These are phyloP conservation scores for Melanotaenia duboulayi DNA, from an alignment of 2,113 vertebrate genomes.

Conservation along the genomic window DNA sequence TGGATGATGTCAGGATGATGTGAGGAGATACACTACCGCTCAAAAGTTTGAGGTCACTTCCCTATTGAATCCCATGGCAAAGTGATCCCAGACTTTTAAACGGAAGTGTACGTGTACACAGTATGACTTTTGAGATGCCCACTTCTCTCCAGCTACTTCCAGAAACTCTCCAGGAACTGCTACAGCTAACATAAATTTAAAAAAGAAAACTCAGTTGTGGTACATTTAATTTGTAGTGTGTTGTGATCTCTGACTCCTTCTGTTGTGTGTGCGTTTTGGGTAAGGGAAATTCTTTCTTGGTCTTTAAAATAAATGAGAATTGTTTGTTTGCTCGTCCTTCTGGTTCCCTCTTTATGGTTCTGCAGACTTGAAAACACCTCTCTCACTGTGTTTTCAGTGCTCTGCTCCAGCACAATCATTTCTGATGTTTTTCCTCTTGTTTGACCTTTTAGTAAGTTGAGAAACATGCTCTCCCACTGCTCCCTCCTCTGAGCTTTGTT, in stretches of 20 bases:
- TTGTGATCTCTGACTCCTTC: conserved; percentile 38
- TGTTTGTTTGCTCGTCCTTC: conserved; percentile 16
- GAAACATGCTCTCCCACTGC: conserved; percentile 39
- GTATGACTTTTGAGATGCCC: not conserved
- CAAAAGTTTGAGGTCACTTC: too few relatives aligned
- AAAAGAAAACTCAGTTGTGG: conserved; percentile 44
- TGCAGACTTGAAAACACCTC: not conserved
- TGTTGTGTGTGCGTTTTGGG: conserved; percentile 31
- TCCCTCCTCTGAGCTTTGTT: not conserved
- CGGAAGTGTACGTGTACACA: too few relatives aligned
- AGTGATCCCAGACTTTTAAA: too few relatives aligned
- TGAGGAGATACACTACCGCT: too few relatives aligned
- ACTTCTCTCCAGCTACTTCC: not conserved
- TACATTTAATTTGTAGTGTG: conserved; percentile 35
- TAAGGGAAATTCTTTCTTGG: conserved; percentile 20
- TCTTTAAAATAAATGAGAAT: conserved; percentile 20
- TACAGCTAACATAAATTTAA: conserved; percentile 23
- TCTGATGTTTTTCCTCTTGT: conserved; percentile 13
- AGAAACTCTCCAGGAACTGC: too few relatives aligned
- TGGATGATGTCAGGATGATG: conserved; percentile 66
- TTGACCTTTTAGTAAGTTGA: conserved; percentile 37
- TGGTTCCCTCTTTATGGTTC: conserved; percentile 22
- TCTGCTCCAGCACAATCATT: conserved; percentile 5
- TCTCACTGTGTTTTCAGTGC: conserved; percentile 44
- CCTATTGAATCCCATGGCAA: too few relatives aligned